Conservation (phyloP, 2,888 invertebrate genomes). For the Drosophila percnosoma region DNA sequence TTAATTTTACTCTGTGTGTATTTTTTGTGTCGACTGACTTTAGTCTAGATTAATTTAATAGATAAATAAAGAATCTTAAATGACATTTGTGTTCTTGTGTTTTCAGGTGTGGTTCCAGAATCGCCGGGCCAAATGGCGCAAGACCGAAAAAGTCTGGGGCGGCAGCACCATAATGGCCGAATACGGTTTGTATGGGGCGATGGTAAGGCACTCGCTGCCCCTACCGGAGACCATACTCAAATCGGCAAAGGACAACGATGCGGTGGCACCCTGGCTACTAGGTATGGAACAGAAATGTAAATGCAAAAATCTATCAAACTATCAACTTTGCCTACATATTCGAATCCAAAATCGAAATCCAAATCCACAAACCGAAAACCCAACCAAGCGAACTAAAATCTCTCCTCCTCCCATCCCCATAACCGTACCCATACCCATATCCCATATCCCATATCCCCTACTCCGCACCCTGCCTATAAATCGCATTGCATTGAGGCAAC, state of each 20-base stretch:
- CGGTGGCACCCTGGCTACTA: conserved; percentile 99
- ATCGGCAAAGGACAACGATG: conserved; percentile 97
- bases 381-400: conserved; percentile 3
- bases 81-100: background rate
- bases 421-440: background rate
- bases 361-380: background rate
- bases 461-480: conserved; percentile 1
- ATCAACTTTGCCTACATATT: conserved; percentile 25
- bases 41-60: no score
- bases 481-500: conserved; percentile 40
- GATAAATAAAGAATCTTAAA: background rate
- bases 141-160: conserved; percentile 99
- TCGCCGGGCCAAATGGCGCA: conserved; percentile 99
- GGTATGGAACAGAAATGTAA: conserved; percentile 89
- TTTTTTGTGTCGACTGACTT: no score
- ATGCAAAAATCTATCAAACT: conserved; percentile 82
- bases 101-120: conserved; percentile 98
- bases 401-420: background rate
- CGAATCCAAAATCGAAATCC: background rate
- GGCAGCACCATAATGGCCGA: conserved; percentile 99
- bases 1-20: no score
- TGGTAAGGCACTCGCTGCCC: conserved; percentile 99
- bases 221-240: conserved; percentile 99
- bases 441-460: background rate
- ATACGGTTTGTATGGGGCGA: conserved; percentile 99